phyloP scores from a whole-genome alignment of 1,140 invertebrate species.

The Pomacea maculata region DNA sequence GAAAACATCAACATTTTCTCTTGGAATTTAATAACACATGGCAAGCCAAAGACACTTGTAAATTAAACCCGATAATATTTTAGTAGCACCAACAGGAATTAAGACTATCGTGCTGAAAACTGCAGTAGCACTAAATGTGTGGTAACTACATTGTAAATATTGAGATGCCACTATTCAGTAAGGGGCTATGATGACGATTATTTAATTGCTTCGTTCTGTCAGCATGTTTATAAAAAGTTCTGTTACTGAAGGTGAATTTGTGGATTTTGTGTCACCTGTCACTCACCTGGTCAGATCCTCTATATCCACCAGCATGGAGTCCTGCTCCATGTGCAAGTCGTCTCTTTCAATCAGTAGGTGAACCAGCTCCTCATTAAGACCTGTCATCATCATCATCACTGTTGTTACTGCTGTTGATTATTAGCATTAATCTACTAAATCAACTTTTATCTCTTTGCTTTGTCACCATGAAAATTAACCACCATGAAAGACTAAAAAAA shows the following conservation, averaged over 20 bases:
- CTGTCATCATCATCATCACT: constrained; percentile 54
- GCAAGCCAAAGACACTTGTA: background rate
- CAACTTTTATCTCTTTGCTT: too few species aligned
- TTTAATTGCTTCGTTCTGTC: constrained; percentile 4
- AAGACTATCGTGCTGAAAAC: constrained; percentile 14
- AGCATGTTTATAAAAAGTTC: constrained; percentile 11
- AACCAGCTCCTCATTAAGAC: constrained; percentile 87
- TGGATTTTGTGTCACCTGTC: background rate
- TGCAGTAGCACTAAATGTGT: background rate
- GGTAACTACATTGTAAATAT: background rate
- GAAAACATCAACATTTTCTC: too few species aligned
- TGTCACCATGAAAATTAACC: too few species aligned
- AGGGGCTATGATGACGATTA: background rate
- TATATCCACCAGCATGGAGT: constrained; percentile 96
- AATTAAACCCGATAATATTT: background rate
- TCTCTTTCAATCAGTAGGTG: constrained; percentile 87
- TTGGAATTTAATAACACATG: too few species aligned
- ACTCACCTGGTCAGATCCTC: constrained; percentile 90
- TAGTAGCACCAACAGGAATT: background rate
- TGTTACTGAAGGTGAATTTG: background rate
- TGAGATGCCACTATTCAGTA: background rate
- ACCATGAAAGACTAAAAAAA: too few species aligned
- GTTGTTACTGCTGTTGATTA: too few species aligned
- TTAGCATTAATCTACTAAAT: too few species aligned
- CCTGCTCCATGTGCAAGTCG: constrained; percentile 96